A percentile compares a stretch with the other conserved stretches of the same genome.
Evolutionary conservation across 2,113 vertebrate genomes (phyloP).

Genomic region (Crotalus helleri): DNA sequence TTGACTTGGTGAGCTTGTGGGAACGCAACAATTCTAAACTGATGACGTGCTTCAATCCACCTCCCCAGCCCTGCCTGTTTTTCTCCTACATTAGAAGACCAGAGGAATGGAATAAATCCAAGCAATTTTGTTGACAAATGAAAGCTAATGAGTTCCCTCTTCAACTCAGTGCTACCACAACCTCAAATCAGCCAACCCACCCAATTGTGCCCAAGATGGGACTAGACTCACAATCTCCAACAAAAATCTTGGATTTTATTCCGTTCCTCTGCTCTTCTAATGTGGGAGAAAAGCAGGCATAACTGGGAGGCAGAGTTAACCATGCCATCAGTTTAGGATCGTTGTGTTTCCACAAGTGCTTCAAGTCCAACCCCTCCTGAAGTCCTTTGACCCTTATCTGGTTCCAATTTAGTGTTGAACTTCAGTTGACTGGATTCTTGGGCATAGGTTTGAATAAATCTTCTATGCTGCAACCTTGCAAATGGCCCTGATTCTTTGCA

Average conservation of each 20-base stretch:
- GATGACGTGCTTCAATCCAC: not conserved
- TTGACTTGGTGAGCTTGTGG: not conserved
- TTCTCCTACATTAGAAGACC: not conserved
- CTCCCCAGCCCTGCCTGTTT: not conserved
- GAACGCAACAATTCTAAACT: not conserved
- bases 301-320: not conserved
- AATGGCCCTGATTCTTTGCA: not conserved
- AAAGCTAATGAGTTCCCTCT: not conserved
- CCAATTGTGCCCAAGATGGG: not conserved
- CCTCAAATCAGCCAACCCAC: not conserved
- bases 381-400: not conserved
- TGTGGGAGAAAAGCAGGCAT: not conserved
- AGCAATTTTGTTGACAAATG: not conserved
- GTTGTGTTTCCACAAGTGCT: not conserved
- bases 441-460: not conserved
- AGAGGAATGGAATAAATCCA: not conserved
- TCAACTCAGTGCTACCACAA: not conserved
- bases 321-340: not conserved
- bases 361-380: not conserved
- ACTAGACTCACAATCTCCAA: not conserved
- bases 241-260: not conserved
- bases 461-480: not conserved
- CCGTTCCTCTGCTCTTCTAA: not conserved
- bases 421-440: not conserved
- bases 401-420: not conserved